Conservation (phyloP, 2,888 invertebrate genomes). For the Philereme transversata region DNA sequence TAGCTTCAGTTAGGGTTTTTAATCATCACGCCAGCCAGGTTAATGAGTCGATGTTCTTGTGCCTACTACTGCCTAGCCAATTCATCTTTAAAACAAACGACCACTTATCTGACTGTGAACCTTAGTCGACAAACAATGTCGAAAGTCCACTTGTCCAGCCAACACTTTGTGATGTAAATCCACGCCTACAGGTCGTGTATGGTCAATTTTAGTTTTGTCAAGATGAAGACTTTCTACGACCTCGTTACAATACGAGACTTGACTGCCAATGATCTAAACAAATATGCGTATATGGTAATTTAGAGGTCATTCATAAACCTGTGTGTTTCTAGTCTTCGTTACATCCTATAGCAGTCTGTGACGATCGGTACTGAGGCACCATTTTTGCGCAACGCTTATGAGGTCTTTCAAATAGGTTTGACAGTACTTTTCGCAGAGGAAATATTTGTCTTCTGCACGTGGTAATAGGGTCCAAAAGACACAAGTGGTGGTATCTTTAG, state of each 20-base stretch:
- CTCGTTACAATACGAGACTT: constrained; percentile 58
- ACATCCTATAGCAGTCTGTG: constrained; percentile 29
- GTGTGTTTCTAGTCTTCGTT: constrained; percentile 47
- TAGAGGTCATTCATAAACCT: constrained; percentile 43
- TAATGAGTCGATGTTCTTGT: too few relatives aligned
- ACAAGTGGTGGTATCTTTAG: too few relatives aligned
- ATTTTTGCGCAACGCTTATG: too few relatives aligned
- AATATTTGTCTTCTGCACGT: too few relatives aligned
- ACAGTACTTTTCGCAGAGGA: too few relatives aligned
- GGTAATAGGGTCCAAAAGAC: too few relatives aligned
- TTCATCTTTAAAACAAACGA: neutral
- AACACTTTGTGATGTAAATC: constrained; percentile 71
- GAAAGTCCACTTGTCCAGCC: constrained; percentile 50
- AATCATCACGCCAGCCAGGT: too few relatives aligned
- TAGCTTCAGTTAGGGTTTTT: too few relatives aligned
- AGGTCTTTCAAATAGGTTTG: too few relatives aligned
- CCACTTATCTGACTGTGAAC: constrained; percentile 26
- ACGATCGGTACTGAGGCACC: neutral
- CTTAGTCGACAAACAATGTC: constrained; percentile 46
- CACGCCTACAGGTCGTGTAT: constrained; percentile 55
- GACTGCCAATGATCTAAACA: constrained; percentile 65
- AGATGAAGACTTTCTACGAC: constrained; percentile 74
- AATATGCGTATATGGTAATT: constrained; percentile 69
- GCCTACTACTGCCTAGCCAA: too few relatives aligned
- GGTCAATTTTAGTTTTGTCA: constrained; percentile 74